Percentiles rank a stretch among this genome's conserved stretches.
Evolutionary conservation across 2,888 invertebrate genomes (phyloP).

Genomic region (Limnephilus marmoratus): DNA sequence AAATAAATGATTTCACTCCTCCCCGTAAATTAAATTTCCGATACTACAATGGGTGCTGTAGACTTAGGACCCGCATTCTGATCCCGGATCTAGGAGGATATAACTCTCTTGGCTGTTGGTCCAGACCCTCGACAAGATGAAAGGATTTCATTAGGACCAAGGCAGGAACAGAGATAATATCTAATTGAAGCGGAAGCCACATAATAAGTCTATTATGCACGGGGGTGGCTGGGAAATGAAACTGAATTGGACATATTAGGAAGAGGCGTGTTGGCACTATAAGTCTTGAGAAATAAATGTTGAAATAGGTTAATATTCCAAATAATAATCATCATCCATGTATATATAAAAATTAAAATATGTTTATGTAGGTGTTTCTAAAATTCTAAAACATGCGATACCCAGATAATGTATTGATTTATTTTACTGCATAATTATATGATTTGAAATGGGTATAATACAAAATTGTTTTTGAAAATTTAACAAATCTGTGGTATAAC

Average conservation of each 20-base stretch:
- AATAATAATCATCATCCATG: not conserved
- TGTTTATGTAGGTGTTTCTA: too few relatives aligned
- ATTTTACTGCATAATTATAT: too few relatives aligned
- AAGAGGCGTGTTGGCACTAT: not conserved
- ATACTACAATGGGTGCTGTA: slow-evolving; percentile 2
- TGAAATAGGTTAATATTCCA: not conserved
- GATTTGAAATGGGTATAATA: too few relatives aligned
- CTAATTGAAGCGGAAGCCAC: slow-evolving; percentile 31
- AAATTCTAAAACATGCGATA: too few relatives aligned
- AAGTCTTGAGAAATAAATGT: not conserved
- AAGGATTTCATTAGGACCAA: slow-evolving; percentile 41
- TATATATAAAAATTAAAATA: too few relatives aligned
- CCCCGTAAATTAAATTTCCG: slow-evolving; percentile 21
- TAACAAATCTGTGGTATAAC: too few relatives aligned
- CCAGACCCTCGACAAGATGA: slow-evolving; percentile 38
- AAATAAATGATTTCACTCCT: not conserved
- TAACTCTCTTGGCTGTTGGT: slow-evolving; percentile 17
- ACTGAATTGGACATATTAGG: not conserved
- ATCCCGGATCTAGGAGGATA: slow-evolving; percentile 30
- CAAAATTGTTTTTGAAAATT: too few relatives aligned
- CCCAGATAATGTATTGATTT: too few relatives aligned
- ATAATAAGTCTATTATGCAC: not conserved
- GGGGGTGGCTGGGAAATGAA: not conserved
- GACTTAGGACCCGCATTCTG: slow-evolving; percentile 20
- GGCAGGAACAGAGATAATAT: slow-evolving; percentile 39